phyloP scores from a whole-genome alignment of 2,113 vertebrate genomes.

The Atherinomorus stipes region DNA sequence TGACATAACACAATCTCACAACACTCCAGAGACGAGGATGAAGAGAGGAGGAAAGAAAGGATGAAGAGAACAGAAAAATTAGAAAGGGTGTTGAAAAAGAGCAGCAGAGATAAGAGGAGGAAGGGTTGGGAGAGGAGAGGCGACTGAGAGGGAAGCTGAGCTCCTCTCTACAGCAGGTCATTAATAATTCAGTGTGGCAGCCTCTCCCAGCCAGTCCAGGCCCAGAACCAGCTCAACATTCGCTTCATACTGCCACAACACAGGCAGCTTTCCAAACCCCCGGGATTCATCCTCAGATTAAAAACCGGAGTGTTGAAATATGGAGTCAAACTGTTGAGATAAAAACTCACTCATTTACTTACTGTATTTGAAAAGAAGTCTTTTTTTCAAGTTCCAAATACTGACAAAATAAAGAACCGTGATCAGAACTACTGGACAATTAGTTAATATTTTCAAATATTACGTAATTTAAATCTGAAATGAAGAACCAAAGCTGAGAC shows the following conservation, averaged over 20 bases:
- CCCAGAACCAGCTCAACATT: neutral
- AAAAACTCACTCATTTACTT: neutral
- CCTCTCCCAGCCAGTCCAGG: slow-evolving; percentile 19
- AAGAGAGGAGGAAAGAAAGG: neutral
- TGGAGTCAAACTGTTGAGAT: neutral
- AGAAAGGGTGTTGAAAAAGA: slow-evolving; percentile 1
- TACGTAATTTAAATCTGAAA: neutral
- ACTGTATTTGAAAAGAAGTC: neutral
- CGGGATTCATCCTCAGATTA: neutral
- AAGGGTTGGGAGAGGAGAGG: neutral
- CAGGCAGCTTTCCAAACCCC: neutral
- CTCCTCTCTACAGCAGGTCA: slow-evolving; percentile 50
- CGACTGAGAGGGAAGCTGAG: slow-evolving; percentile 28
- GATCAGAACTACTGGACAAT: no score
- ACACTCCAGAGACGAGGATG: slow-evolving; percentile 13
- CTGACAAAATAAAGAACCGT: no score
- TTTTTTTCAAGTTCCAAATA: no score
- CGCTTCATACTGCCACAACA: neutral
- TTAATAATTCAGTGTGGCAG: slow-evolving; percentile 69
- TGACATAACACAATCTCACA: slow-evolving; percentile 34
- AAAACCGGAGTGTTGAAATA: no score
- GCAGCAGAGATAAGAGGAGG: slow-evolving; percentile 12
- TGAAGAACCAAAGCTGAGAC: neutral
- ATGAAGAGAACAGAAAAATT: neutral
- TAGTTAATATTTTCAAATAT: neutral